Conservation (phyloP, 2,113 vertebrate genomes). For the Lasiurus cinereus region DNA sequence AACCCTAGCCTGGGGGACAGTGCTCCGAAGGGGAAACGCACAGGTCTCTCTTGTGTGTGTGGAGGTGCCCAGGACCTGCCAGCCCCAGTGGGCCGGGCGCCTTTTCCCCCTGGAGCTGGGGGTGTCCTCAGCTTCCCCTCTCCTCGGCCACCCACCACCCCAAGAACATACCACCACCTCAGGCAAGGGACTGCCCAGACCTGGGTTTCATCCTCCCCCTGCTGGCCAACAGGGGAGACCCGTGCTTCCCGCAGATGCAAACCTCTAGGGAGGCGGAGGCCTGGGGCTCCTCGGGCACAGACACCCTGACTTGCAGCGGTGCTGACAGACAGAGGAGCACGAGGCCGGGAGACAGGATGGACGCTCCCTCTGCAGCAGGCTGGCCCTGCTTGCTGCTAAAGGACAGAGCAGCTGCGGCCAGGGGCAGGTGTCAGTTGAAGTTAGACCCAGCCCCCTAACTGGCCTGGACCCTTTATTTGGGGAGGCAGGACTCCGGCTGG, state of each 20-base stretch:
- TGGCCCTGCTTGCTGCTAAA: not conserved
- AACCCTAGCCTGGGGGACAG: not conserved
- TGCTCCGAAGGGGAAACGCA: not conserved
- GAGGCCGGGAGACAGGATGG: not conserved
- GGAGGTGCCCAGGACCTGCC: not conserved
- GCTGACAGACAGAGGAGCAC: not conserved
- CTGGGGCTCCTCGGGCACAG: not conserved
- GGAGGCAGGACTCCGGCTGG: not conserved
- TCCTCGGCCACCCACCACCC: not conserved
- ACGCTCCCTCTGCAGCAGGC: not conserved
- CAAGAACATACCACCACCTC: not conserved
- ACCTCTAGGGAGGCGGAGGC: not conserved
- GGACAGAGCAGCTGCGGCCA: not conserved
- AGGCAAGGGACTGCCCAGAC: not conserved
- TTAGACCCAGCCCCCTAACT: not conserved
- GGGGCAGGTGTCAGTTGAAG: not conserved
- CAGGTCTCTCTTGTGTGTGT: not conserved
- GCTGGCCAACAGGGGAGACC: not conserved
- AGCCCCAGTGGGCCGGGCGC: not conserved
- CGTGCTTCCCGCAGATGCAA: not conserved
- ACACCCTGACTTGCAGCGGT: not conserved
- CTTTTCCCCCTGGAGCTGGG: not conserved
- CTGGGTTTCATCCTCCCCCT: not conserved
- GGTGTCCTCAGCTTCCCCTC: not conserved
- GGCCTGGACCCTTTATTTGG: not conserved